Evolutionary conservation across 2,113 vertebrate genomes (phyloP), one percentile per base, ranked within the genome.

Genomic region (Paradisaea rubra): DNA sequence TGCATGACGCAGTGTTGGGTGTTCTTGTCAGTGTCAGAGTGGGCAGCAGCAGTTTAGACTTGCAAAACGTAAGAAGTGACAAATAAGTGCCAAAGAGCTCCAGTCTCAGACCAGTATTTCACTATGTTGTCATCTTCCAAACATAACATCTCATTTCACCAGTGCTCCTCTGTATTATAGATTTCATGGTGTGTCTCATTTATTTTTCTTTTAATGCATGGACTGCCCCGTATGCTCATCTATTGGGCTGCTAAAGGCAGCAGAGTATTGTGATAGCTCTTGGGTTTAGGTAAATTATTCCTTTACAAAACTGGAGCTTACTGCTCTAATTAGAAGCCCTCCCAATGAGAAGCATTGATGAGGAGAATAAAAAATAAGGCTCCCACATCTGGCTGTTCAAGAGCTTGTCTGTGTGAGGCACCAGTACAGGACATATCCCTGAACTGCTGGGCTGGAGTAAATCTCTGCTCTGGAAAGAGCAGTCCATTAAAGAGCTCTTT

Each of bases 361-460:
- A 66, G 52, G 33, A 52, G 63, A 50, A 47, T 20, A 37, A 72
- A 60, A 64, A 37, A 10, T 15, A 53, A 35, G 47, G 47, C 61
- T 81, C 8, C 39, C 12, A 2, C 27, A 20, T 18, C 6, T 23
- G 5, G 21, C 61, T 85, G 2, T 25, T 41, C 2, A 17, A 70
- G 56, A 35, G 31, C 64, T 77, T 42, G 22, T 52, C 33, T 47
- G 31, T 1, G 0, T 37, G 50, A 83, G 65, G 30, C 25, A 41
- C 8, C 24, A 39, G 23, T 42, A 1, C 0, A 0, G 41, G 65
- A 30, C 31, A 31, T 53, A 10, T 7, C 37, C 39, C 27, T 53
- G 61, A 64, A 8, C 52, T 42, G 47, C 59, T 31, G 4, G n/a
- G 37, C 45, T 56, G 33, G 76, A 66, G 27, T 37, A 59, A 61